These are phyloP conservation scores for Todus mexicanus DNA, from an alignment of 2,797 vertebrate genomes.

Conservation along the genomic window DNA sequence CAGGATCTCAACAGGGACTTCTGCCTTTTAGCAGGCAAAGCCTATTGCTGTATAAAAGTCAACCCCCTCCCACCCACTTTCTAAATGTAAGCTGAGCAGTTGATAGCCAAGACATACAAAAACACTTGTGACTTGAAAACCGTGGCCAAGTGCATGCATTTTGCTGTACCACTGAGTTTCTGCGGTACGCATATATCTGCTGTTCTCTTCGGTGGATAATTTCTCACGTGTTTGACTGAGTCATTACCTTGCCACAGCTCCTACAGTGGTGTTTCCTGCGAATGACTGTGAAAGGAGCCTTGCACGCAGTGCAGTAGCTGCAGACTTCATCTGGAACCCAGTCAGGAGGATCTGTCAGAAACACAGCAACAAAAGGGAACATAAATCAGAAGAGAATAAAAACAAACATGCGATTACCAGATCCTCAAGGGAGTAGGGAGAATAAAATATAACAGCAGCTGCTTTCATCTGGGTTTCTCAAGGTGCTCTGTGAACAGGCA, in stretches of 20 bases:
- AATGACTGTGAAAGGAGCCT: constrained; percentile 96
- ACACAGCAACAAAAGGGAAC: constrained; percentile 2
- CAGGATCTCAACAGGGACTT: neutral
- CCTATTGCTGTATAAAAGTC: neutral
- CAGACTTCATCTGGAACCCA: constrained; percentile 98
- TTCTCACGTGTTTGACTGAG: neutral
- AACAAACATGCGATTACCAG: neutral
- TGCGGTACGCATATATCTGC: neutral
- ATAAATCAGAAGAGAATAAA: constrained; percentile 13
- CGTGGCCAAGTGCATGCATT: accelerated
- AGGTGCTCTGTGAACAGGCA: neutral
- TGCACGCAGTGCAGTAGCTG: constrained; percentile 91
- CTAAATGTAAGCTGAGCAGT: neutral
- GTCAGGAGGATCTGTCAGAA: constrained; percentile 88
- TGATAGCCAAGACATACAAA: neutral
- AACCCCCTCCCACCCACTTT: neutral
- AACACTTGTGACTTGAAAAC: neutral
- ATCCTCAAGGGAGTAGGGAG: neutral
- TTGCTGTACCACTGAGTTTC: neutral
- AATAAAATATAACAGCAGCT: neutral
- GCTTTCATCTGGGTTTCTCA: neutral
- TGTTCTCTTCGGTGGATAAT: neutral
- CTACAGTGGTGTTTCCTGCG: constrained; percentile 97
- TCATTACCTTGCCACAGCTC: constrained; percentile 95
- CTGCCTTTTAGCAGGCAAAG: neutral